Percentiles rank a stretch among this genome's conserved stretches.
Conservation (phyloP, 1,140 invertebrate genomes). For the Philaenus spumarius region DNA sequence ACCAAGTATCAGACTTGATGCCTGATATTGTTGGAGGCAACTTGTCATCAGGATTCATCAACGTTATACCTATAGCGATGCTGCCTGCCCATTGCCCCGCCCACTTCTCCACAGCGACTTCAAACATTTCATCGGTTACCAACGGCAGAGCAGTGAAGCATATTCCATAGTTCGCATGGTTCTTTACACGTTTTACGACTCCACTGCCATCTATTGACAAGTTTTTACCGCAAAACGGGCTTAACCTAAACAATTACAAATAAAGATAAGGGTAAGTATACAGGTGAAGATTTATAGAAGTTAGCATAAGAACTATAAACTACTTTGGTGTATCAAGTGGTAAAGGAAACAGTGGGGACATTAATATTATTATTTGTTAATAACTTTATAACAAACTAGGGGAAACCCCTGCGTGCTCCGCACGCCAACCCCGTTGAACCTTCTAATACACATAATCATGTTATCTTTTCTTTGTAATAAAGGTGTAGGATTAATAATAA, state of each 20-base stretch:
- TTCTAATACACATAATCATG: too few relatives aligned
- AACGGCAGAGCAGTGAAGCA: slow-evolving; percentile 66
- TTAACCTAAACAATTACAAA: slow-evolving; percentile 44
- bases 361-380: too few relatives aligned
- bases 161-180: slow-evolving; percentile 58
- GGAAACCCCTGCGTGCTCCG: too few relatives aligned
- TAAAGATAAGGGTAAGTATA: too few relatives aligned
- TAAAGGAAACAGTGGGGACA: too few relatives aligned
- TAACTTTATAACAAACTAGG: too few relatives aligned
- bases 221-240: slow-evolving; percentile 68
- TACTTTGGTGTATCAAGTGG: too few relatives aligned
- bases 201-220: slow-evolving; percentile 50
- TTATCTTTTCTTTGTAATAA: too few relatives aligned
- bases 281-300: too few relatives aligned
- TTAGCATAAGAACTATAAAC: too few relatives aligned
- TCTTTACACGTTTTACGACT: slow-evolving; percentile 53
- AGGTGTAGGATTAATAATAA: too few relatives aligned
- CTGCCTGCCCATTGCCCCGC: slow-evolving; percentile 63
- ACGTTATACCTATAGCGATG: slow-evolving; percentile 68
- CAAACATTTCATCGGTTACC: slow-evolving; percentile 63
- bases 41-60: slow-evolving; percentile 43
- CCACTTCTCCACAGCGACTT: slow-evolving; percentile 58
- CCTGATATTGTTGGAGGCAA: slow-evolving; percentile 43
- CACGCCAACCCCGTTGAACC: too few relatives aligned
- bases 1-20: slow-evolving; percentile 55